Evolutionary conservation across 2,797 vertebrate species (phyloP), one percentile per base, ranked within the genome.

Genomic region (Halcyon chelicuti): DNA sequence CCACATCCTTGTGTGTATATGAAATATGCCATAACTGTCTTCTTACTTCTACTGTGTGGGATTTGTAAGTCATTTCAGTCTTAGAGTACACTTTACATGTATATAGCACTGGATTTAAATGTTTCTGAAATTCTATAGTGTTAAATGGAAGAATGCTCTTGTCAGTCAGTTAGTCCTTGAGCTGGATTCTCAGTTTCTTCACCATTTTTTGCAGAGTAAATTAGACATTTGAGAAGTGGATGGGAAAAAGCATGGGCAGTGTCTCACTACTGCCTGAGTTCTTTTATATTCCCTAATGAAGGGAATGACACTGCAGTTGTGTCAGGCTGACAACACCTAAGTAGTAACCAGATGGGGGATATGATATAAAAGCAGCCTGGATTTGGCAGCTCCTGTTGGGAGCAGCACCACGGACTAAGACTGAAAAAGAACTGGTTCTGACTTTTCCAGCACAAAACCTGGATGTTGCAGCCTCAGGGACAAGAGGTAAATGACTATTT

Each of bases 11-110:
- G 23, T 75, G 33, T 35, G 26, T 75, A 46, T 51, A 47, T 78
- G 72, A 94, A 93, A 96, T 46, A 63, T 28, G 65, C 40, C 44
- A 22, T 77, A 86, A 74, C 40, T 67, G 39, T 44, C 46, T 85
- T 89, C 71, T 87, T 0, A 0, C 21, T 87, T 87, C 19, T 61
- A 12, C 20, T 23, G 23, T 26, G 57, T 65, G 61, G 81, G 82
- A 71, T 61, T 37, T 58, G 2, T 54, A 73, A 82, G 60, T 29
- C 6, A 31, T 46, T 90, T 71, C 55, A 84, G 40, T 82, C 14
- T 93, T 54, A 70, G 19, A 58, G 33, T 51, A 61, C 3, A 13
- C 14, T 85, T 65, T 35, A 33, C 14, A 19, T 49, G 31, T 37
- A 33, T 49, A 40, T 44, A n/a, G n/a, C 14, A 66, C 4, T 2